These are phyloP conservation scores for Thyatira batis DNA, from an alignment of 2,888 invertebrate genomes.

Conservation along the genomic window DNA sequence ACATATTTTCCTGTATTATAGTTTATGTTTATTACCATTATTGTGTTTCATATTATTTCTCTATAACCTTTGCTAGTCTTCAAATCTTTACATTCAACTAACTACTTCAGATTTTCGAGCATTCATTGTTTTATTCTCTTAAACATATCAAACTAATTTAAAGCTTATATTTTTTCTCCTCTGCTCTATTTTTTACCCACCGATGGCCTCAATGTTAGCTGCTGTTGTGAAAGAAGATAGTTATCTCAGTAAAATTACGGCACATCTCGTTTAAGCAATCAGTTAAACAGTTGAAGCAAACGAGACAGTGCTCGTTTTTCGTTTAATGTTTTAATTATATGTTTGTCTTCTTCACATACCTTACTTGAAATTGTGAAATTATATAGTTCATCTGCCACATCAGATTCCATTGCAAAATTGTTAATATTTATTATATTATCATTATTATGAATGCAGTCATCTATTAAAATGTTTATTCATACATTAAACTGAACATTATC, in stretches of 20 bases:
- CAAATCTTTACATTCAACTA: too few relatives aligned
- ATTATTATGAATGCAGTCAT: not conserved
- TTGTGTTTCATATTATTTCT: too few relatives aligned
- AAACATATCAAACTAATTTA: too few relatives aligned
- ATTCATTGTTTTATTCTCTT: too few relatives aligned
- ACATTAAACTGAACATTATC: not conserved
- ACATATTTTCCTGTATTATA: too few relatives aligned
- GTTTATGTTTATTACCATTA: too few relatives aligned
- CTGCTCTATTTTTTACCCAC: constrained; percentile 27
- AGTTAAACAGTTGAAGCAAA: constrained; percentile 34
- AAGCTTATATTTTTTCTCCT: constrained; percentile 12
- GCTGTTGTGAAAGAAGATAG: constrained; percentile 47
- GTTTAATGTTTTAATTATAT: not conserved
- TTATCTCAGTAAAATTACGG: constrained; percentile 48
- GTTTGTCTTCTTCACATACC: not conserved
- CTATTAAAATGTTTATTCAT: not conserved
- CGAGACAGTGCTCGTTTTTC: constrained; percentile 26
- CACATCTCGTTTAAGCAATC: constrained; percentile 50
- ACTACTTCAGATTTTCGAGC: too few relatives aligned
- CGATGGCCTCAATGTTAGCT: constrained; percentile 28
- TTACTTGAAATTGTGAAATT: not conserved
- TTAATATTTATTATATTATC: not conserved
- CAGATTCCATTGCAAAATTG: not conserved
- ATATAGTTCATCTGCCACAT: not conserved
- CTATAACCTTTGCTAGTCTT: too few relatives aligned